A percentile compares a stretch with the other conserved stretches of the same genome.
Evolutionary conservation across 2,113 vertebrate genomes (phyloP).

Genomic region (Callocephalon fimbriatum): DNA sequence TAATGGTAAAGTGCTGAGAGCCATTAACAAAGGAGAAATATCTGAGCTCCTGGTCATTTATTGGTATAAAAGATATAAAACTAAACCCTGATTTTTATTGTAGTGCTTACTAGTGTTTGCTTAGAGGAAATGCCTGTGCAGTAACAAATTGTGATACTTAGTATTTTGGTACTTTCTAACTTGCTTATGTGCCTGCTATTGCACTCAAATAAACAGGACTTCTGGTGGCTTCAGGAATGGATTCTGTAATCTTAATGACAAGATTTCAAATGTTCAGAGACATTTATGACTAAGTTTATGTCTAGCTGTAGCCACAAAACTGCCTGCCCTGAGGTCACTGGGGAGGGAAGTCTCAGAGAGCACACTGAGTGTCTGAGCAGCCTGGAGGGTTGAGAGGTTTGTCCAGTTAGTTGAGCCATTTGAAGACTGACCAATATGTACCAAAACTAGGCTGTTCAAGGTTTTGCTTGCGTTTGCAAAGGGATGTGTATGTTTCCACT

Average conservation of each 20-base stretch:
- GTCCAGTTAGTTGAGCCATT: neutral
- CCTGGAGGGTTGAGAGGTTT: neutral
- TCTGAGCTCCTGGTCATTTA: neutral
- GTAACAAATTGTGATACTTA: neutral
- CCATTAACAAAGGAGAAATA: neutral
- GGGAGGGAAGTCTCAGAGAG: neutral
- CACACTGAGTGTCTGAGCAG: neutral
- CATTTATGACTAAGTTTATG: neutral
- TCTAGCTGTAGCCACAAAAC: neutral
- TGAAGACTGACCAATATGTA: constrained; percentile 23
- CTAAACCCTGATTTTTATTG: neutral
- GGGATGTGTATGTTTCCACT: constrained; percentile 48
- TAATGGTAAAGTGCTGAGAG: neutral
- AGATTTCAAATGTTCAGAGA: neutral
- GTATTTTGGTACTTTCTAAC: neutral
- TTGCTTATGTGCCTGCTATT: neutral
- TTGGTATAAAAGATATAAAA: neutral
- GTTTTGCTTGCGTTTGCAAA: constrained; percentile 16
- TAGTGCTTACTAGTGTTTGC: neutral
- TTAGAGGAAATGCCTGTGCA: neutral
- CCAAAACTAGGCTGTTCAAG: neutral
- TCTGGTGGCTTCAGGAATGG: neutral
- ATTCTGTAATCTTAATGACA: neutral
- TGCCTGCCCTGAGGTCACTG: neutral
- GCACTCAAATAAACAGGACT: neutral